Percentiles rank a stretch among this genome's conserved stretches.
Conservation (phyloP, 2,113 vertebrate species). For the Cyprinodon brontotheroides region DNA sequence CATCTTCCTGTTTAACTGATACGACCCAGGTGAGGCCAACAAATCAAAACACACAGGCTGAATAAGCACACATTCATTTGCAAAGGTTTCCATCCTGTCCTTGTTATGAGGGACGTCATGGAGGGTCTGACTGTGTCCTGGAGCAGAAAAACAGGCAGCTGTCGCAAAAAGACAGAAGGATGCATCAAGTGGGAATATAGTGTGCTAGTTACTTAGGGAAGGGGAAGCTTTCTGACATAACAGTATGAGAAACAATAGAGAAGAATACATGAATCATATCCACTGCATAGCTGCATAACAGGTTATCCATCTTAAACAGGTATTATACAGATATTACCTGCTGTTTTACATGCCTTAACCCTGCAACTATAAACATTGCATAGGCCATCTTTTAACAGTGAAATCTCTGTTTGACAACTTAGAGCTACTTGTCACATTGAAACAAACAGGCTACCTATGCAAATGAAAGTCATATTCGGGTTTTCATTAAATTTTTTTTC, state of each 20-base stretch:
- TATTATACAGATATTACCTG: neutral
- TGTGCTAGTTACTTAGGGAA: neutral
- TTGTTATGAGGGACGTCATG: conserved; percentile 19
- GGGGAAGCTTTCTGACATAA: neutral
- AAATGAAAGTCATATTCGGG: neutral
- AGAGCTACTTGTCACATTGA: no score
- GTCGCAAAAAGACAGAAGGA: conserved; percentile 8
- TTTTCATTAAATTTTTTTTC: neutral
- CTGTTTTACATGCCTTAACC: neutral
- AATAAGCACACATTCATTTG: neutral
- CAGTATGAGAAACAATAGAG: neutral
- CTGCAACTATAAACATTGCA: neutral
- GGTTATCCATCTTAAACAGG: neutral
- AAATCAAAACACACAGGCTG: conserved; percentile 38
- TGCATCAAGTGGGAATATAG: neutral
- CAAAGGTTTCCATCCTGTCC: conserved; percentile 8
- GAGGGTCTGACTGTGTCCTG: conserved; percentile 2
- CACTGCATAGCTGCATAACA: neutral
- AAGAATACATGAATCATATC: neutral
- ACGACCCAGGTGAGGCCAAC: conserved; percentile 24
- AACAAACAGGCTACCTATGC: neutral
- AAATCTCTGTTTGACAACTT: neutral
- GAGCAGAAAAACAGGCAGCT: neutral
- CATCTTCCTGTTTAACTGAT: conserved; percentile 13
- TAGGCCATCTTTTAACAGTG: neutral